These are phyloP conservation scores for Cheirogaleus medius DNA, from an alignment of 2,113 vertebrate species.

Conservation along the genomic window DNA sequence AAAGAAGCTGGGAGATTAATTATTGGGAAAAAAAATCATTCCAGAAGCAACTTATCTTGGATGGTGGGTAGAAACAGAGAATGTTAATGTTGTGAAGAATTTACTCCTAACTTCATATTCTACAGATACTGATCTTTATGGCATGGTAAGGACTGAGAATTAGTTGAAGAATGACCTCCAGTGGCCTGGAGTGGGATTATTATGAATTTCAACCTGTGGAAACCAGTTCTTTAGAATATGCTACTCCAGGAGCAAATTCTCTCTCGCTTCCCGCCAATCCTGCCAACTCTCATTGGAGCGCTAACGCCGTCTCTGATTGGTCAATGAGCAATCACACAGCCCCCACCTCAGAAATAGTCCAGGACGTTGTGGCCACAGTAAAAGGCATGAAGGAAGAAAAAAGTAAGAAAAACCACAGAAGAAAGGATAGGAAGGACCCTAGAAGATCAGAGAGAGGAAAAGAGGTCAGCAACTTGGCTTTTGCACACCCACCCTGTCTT, in stretches of 20 bases:
- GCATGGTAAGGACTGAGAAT: slow-evolving; percentile 77
- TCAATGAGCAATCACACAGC: slow-evolving; percentile 86
- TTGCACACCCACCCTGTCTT: not conserved
- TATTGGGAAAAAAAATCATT: not conserved
- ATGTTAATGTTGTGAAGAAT: slow-evolving; percentile 70
- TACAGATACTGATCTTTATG: slow-evolving; percentile 81
- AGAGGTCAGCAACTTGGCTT: slow-evolving; percentile 88
- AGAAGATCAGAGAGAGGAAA: slow-evolving; percentile 90
- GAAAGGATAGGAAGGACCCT: slow-evolving; percentile 87
- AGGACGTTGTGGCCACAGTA: slow-evolving; percentile 82
- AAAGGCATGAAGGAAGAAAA: slow-evolving; percentile 85
- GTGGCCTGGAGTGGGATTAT: slow-evolving; percentile 93
- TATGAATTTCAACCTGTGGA: slow-evolving; percentile 87
- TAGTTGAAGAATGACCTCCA: slow-evolving; percentile 91
- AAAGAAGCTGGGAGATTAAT: not conserved
- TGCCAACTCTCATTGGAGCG: slow-evolving; percentile 79
- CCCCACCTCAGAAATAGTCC: slow-evolving; percentile 84
- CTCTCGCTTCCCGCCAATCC: slow-evolving; percentile 81
- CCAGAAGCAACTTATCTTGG: slow-evolving; percentile 2
- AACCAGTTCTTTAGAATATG: slow-evolving; percentile 85
- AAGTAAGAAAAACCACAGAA: slow-evolving; percentile 88
- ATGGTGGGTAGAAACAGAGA: slow-evolving; percentile 48
- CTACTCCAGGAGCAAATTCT: slow-evolving; percentile 81
- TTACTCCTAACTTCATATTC: slow-evolving; percentile 82
- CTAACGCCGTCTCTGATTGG: slow-evolving; percentile 87